These are phyloP conservation scores for Limnephilus lunatus DNA, from an alignment of 2,888 invertebrate genomes.

Conservation along the genomic window DNA sequence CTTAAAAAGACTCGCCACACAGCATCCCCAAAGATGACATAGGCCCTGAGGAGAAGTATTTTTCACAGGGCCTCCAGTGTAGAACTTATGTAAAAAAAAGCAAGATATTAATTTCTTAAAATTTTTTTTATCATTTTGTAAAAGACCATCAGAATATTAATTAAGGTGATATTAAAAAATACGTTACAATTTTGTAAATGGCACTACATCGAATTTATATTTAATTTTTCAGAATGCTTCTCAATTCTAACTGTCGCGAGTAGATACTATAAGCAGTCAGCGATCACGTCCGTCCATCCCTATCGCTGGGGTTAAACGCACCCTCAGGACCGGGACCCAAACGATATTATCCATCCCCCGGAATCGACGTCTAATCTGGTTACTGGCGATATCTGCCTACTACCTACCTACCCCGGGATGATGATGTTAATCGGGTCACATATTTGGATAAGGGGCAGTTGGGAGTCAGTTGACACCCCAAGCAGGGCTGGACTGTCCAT, in stretches of 20 bases:
- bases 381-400: neutral
- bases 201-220: neutral
- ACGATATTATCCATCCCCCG: neutral
- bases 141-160: too few species aligned
- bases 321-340: neutral
- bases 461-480: neutral
- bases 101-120: too few species aligned
- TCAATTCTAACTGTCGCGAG: neutral
- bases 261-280: neutral
- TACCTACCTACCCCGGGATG: neutral
- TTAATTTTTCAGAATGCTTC: neutral
- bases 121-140: too few species aligned
- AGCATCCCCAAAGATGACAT: too few species aligned
- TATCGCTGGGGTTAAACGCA: neutral
- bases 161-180: too few species aligned
- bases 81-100: too few species aligned
- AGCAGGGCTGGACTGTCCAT: neutral
- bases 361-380: slow-evolving; percentile 2
- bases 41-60: too few species aligned
- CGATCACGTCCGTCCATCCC: neutral
- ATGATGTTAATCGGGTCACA: neutral
- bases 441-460: neutral
- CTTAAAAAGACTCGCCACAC: too few species aligned
- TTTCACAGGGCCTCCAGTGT: too few species aligned
- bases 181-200: neutral